Conservation (phyloP, 2,113 vertebrate genomes). For the Planiliza haematocheilus region DNA sequence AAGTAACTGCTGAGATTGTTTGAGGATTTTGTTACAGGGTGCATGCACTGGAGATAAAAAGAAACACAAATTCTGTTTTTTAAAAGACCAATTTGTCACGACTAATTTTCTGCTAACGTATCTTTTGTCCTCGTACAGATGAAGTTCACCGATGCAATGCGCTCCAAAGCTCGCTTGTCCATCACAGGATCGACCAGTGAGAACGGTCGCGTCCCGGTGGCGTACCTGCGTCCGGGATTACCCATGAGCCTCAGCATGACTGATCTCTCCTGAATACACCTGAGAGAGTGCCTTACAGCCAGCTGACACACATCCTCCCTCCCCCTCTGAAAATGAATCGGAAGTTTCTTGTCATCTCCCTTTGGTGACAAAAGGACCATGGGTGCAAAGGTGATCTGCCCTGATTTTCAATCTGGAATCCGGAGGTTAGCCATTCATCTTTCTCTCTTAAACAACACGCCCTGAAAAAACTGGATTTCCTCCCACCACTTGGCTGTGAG, state of each 20-base stretch:
- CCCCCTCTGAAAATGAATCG: constrained; percentile 20
- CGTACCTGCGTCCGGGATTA: constrained; percentile 98
- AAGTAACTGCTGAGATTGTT: too few species aligned
- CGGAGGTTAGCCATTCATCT: constrained; percentile 38
- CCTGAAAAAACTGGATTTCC: constrained; percentile 67
- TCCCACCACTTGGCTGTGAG: constrained; percentile 57
- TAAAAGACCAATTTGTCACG: too few species aligned
- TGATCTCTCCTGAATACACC: constrained; percentile 94
- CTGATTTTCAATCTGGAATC: constrained; percentile 31
- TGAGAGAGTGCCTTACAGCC: constrained; percentile 96
- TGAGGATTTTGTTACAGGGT: too few species aligned
- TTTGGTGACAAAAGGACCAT: constrained; percentile 16
- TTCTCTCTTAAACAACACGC: constrained; percentile 23
- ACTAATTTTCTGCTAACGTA: too few species aligned
- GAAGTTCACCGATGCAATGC: constrained; percentile 95
- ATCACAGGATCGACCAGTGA: constrained; percentile 96
- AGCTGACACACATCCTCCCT: constrained; percentile 79
- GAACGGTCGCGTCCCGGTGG: constrained; percentile 94
- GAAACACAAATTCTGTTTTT: too few species aligned
- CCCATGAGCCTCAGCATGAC: constrained; percentile 99
- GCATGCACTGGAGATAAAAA: too few species aligned
- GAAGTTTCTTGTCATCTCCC: constrained; percentile 37
- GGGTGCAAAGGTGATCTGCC: constrained; percentile 6
- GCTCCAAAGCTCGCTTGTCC: constrained; percentile 96
- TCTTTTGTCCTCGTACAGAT: constrained; percentile 85